Evolutionary conservation across 2,888 invertebrate species (phyloP), one percentile per base, ranked within the genome.

Genomic region (Cylindroiulus punctatus): DNA sequence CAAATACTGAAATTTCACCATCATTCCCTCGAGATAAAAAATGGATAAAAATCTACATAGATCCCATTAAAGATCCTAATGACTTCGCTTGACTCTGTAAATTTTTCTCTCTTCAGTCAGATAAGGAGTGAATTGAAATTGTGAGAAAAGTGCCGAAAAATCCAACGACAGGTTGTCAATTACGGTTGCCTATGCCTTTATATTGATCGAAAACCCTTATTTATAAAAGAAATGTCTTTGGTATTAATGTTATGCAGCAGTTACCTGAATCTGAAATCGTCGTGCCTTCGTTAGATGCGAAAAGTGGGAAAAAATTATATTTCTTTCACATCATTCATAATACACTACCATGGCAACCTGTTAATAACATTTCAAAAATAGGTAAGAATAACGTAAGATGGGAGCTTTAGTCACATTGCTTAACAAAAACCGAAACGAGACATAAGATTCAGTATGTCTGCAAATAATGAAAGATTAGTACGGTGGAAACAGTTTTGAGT

Each of bases 91-190:
- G 65, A 26, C 22, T 65, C 65, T 10, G 65, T 65, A 26, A 65
- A 65, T 65, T 65, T 65, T 22, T 7, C 22, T 65, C 65, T 22
- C 22, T 65, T 65, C 65, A 65, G 10, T 4, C 65, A 0, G 10
- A 65, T 65, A 26, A 65, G 3, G 22, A 65, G 22, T 65, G 65
- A 65, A 65, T 10, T 65, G 26, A 65, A 65, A 65, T 65, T 65
- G 65, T 65, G 22, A 65, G 5, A 65, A 65, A 65, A 65, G 65
- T 65, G 65, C 26, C 65, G 26, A n/a, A 65, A 65, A 65, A 26
- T 22, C 26, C 22, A 65, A 65, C 65, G 65, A 65, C 65, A 65
- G 65, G 65, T 65, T 65, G 57, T 65, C 57, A 65, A 65, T 65
- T 65, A 65, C 10, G 57, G 19, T 0, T 22, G 22, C 57, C 36